A percentile compares a stretch with the other conserved stretches of the same genome.
These are phyloP conservation scores for Drosophila persimilis DNA, from an alignment of 1,140 invertebrate species.

Conservation along the genomic window DNA sequence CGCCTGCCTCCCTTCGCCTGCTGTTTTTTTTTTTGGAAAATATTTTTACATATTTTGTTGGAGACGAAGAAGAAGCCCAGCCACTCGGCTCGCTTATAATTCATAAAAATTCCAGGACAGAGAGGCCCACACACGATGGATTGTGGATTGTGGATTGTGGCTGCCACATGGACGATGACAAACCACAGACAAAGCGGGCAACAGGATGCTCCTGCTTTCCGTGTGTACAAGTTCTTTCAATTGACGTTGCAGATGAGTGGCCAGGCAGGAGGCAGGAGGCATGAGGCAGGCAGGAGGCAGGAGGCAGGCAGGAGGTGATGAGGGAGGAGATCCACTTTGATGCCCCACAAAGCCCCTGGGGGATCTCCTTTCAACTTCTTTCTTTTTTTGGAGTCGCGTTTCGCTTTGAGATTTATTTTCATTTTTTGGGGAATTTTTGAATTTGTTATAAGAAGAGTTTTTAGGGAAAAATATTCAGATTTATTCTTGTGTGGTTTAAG, in stretches of 20 bases:
- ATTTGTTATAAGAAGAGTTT: too few species aligned
- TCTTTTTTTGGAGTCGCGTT: background rate
- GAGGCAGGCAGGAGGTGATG: background rate
- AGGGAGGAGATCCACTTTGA: conserved; percentile 32
- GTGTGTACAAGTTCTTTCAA: conserved; percentile 33
- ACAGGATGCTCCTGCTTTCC: conserved; percentile 44
- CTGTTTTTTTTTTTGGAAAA: conserved; percentile 48
- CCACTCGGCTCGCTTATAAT: conserved; percentile 59
- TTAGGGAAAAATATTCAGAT: too few species aligned
- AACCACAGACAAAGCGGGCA: conserved; percentile 69
- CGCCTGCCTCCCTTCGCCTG: conserved; percentile 12
- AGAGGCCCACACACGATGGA: conserved; percentile 53
- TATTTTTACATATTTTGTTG: conserved; percentile 71
- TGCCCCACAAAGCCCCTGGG: conserved; percentile 5
- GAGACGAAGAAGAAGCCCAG: conserved; percentile 5
- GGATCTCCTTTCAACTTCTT: conserved; percentile 19
- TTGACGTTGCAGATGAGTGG: conserved; percentile 28
- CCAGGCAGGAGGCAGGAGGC: conserved; percentile 2
- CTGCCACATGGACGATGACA: conserved; percentile 42
- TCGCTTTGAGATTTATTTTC: too few species aligned
- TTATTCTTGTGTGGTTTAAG: too few species aligned
- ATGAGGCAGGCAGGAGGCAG: background rate
- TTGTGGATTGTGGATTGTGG: conserved; percentile 7
- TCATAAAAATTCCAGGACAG: conserved; percentile 69
- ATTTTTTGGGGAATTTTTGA: too few species aligned